phyloP scores from a whole-genome alignment of 92 coral and sea anemone species.

The Epizoanthus ramosus region DNA sequence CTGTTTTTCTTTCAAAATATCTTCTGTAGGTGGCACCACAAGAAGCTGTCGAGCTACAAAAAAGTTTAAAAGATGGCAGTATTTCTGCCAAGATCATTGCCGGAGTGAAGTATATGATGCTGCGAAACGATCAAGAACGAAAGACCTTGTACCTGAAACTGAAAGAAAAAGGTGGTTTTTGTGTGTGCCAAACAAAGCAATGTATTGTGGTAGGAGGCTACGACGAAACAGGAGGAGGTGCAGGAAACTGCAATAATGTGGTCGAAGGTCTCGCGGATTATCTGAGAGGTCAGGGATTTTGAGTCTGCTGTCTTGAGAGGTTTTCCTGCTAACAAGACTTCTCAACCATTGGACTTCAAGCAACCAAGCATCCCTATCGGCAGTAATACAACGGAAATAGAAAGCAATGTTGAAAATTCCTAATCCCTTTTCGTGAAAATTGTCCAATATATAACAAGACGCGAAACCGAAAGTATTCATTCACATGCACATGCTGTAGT shows the following conservation, averaged over 20 bases:
- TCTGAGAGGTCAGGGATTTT: constrained; percentile 69
- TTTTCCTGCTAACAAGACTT: too few relatives aligned
- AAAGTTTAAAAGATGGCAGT: constrained; percentile 82
- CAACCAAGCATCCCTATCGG: too few relatives aligned
- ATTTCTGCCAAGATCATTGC: constrained; percentile 63
- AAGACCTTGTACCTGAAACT: constrained; percentile 73
- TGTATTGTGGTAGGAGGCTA: constrained; percentile 77
- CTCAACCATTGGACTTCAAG: too few relatives aligned
- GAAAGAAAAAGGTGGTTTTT: constrained; percentile 79
- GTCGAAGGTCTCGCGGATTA: constrained; percentile 73
- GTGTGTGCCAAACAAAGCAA: constrained; percentile 75
- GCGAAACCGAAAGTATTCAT: too few relatives aligned
- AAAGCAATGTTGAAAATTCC: too few relatives aligned
- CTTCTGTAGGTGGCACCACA: constrained; percentile 51
- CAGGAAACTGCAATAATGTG: constrained; percentile 79
- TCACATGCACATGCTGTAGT: too few relatives aligned
- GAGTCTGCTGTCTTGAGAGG: background rate
- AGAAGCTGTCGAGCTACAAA: constrained; percentile 73
- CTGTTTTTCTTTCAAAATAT: background rate
- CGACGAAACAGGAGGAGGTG: constrained; percentile 81
- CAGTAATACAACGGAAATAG: too few relatives aligned
- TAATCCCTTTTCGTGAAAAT: too few relatives aligned
- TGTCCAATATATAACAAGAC: too few relatives aligned
- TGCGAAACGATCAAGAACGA: constrained; percentile 71
- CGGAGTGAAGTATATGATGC: constrained; percentile 82